Evolutionary conservation across 1,140 invertebrate genomes (phyloP).

Genomic region (Macrostomum lignano): DNA sequence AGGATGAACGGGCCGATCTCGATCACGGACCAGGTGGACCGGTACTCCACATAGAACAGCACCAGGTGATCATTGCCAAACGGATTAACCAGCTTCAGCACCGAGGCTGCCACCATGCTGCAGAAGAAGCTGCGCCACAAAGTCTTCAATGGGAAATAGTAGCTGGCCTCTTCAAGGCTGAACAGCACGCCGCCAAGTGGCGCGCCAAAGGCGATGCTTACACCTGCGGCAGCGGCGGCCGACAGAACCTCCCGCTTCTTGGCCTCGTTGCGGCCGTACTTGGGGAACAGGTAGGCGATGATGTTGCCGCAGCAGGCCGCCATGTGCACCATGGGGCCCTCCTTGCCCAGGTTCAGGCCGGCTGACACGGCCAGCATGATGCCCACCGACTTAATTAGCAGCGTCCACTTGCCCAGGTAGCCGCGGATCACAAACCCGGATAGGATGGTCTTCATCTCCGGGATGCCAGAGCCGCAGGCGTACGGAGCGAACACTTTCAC

Average conservation of each 20-base stretch:
- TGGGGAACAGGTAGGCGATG: conserved; percentile 87
- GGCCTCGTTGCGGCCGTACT: conserved; percentile 90
- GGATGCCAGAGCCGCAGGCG: conserved; percentile 40
- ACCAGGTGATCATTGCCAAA: conserved; percentile 97
- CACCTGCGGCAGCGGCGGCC: conserved; percentile 85
- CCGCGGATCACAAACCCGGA: conserved; percentile 96
- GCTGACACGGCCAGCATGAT: conserved; percentile 55
- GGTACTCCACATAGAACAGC: conserved; percentile 90
- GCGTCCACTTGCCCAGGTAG: conserved; percentile 93
- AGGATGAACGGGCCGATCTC: conserved; percentile 83
- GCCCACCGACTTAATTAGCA: conserved; percentile 64
- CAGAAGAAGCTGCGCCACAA: conserved; percentile 98
- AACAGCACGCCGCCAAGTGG: conserved; percentile 41
- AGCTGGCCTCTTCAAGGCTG: conserved; percentile 91
- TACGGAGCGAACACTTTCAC: conserved; percentile 96
- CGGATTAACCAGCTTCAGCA: conserved; percentile 80
- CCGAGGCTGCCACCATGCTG: conserved; percentile 82
- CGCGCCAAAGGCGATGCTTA: conserved; percentile 91
- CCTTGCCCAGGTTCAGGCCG: conserved; percentile 80
- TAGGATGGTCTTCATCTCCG: conserved; percentile 77
- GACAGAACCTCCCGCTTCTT: conserved; percentile 83
- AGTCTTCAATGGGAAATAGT: conserved; percentile 95
- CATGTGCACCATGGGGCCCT: conserved; percentile 98
- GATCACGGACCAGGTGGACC: conserved; percentile 92
- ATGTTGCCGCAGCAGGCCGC: conserved; percentile 59